phyloP scores from a whole-genome alignment of 2,797 vertebrate species.

The Salmo trutta region DNA sequence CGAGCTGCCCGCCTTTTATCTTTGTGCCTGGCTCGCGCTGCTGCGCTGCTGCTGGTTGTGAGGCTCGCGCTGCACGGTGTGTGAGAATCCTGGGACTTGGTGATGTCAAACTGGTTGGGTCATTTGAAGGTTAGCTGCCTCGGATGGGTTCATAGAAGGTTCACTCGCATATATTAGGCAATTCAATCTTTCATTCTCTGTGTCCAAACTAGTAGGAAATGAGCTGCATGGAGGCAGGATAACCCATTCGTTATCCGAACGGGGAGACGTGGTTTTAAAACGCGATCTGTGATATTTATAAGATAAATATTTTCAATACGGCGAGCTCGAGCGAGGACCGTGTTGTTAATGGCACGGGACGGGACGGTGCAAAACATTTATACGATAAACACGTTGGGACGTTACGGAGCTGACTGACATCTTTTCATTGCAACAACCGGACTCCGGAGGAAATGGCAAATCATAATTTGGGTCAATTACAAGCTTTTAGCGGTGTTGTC shows the following conservation, averaged over 20 bases:
- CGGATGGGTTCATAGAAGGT: slow-evolving; percentile 97
- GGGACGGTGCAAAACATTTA: slow-evolving; percentile 18
- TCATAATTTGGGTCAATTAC: slow-evolving; percentile 85
- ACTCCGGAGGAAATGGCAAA: slow-evolving; percentile 80
- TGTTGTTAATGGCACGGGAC: slow-evolving; percentile 34
- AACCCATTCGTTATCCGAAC: slow-evolving; percentile 80
- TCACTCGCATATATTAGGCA: slow-evolving; percentile 99
- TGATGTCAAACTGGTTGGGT: slow-evolving; percentile 98
- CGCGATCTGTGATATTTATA: slow-evolving; percentile 50
- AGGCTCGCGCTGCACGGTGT: slow-evolving; percentile 61
- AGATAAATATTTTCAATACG: slow-evolving; percentile 33
- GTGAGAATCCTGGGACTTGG: slow-evolving; percentile 89
- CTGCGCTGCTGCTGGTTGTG: slow-evolving; percentile 71
- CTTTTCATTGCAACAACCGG: slow-evolving; percentile 73
- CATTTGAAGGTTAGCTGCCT: slow-evolving; percentile 99
- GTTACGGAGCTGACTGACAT: slow-evolving; percentile 53
- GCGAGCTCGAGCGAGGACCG: slow-evolving; percentile 34
- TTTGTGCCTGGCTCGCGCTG: slow-evolving; percentile 15
- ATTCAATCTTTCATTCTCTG: slow-evolving; percentile 95
- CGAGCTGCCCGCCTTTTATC: slow-evolving; percentile 41
- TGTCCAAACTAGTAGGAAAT: slow-evolving; percentile 96
- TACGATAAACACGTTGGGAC: slow-evolving; percentile 34
- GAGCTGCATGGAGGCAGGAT: slow-evolving; percentile 86
- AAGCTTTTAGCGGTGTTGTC: slow-evolving; percentile 81
- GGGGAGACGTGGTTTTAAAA: slow-evolving; percentile 72